Base-by-base conservation (phyloP, 1,140 invertebrate species). In the Hesperophylax magnus region DNA sequence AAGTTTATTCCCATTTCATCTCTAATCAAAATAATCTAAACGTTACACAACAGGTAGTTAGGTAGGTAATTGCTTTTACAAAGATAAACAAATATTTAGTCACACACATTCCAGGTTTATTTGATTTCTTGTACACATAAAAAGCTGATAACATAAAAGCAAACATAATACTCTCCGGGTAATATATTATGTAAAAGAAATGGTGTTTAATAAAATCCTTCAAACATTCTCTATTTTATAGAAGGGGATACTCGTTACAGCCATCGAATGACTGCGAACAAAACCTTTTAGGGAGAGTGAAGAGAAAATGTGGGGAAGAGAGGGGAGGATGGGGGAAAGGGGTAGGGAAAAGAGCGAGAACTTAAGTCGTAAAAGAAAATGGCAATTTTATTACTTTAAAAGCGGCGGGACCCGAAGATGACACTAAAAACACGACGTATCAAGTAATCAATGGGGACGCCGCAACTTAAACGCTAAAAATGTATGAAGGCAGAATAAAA, bases 321-420 rank as follows among this genome's bases (percentile, higher is more conserved):
- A 15, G 52, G 27, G 22, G 52, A 53, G 20, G 63, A 27, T 3
- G 14, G 47, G 52, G 52, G 52, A 27, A 72, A 67, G 27, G 24
- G 63, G 60, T 61, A 61, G 60, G 24, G 14, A 47, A 61, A 61
- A 69, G 65, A 69, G 69, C 69, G 52, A 54, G 69, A 72, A 72
- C 69, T 72, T 53, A 14, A 72, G 69, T 72, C 69, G 69, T 72
- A 72, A 72, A 72, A 72, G 69, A 72, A 72, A 72, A 72, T 72
- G 69, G 69, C 69, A 54, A 72, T 72, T 72, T 72, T 72, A 72
- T 72, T 72, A 72, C 69, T 72, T 72, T 72, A 72, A 72, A 72
- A 72, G 69, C 69, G 69, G 69, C 69, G 52, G 34, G 20, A 53
- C 52, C 69, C 69, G 47, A 72, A 72, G 69, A 72, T 72, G 69